phyloP scores from a whole-genome alignment of 2,797 vertebrate species.

The Vultur gryphus region DNA sequence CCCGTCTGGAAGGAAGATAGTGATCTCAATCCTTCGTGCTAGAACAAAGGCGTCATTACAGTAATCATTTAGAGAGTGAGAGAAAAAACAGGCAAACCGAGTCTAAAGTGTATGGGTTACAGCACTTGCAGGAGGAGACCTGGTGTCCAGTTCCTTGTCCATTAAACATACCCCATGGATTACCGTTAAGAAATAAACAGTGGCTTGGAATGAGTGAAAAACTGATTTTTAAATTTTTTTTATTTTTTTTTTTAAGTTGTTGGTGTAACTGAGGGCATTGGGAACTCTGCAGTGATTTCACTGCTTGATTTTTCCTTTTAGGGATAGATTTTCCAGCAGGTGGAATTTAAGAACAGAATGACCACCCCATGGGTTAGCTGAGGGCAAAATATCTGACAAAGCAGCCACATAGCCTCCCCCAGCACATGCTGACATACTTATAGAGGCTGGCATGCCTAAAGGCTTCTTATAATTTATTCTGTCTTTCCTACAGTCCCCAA shows the following conservation, averaged over 20 bases:
- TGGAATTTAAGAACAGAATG: constrained; percentile 33
- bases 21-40: background rate
- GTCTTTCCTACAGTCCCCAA: background rate
- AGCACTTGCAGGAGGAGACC: background rate
- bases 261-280: background rate
- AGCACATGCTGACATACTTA: constrained; percentile 15
- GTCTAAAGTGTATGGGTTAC: background rate
- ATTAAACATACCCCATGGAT: background rate
- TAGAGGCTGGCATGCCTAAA: background rate
- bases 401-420: background rate
- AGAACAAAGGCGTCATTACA: background rate
- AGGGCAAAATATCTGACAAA: constrained; percentile 5
- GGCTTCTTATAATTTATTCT: constrained; percentile 18
- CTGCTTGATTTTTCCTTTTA: background rate
- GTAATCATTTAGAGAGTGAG: background rate
- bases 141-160: background rate
- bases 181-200: background rate
- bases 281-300: background rate
- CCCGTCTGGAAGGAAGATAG: background rate
- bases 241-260: background rate
- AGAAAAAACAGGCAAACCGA: accelerated
- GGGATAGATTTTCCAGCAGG: background rate
- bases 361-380: background rate
- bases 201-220: background rate
- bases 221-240: no score